phyloP scores from a whole-genome alignment of 1,140 invertebrate genomes.

The Bombyx mandarina region DNA sequence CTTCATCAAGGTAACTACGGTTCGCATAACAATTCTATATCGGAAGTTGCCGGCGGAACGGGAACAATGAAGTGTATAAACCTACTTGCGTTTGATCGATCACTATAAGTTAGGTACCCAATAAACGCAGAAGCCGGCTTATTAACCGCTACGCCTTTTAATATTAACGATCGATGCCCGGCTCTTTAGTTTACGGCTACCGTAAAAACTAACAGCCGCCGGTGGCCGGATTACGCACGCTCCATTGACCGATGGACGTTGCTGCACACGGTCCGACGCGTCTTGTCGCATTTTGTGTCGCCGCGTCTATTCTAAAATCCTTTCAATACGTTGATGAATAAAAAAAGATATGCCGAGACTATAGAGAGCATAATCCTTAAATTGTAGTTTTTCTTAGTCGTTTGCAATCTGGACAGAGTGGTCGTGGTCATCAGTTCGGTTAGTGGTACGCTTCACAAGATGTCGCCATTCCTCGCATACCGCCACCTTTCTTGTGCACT shows the following conservation, averaged over 20 bases:
- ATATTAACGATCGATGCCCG: conserved; percentile 33
- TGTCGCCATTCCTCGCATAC: too few species aligned
- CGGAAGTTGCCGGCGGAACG: conserved; percentile 8
- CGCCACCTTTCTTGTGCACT: too few species aligned
- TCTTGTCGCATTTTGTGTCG: conserved; percentile 17
- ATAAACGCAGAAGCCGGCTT: conserved; percentile 14
- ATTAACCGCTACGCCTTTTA: conserved; percentile 17
- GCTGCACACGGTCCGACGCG: conserved; percentile 28
- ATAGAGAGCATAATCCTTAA: too few species aligned
- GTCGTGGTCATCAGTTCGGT: too few species aligned
- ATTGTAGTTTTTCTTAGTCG: too few species aligned
- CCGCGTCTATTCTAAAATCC: background rate
- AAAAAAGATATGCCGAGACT: too few species aligned
- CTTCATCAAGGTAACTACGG: conserved; percentile 15
- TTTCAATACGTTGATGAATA: too few species aligned
- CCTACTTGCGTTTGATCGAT: conserved; percentile 18
- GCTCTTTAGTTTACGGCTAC: conserved; percentile 34
- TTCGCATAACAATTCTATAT: conserved; percentile 12
- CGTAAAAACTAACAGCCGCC: conserved; percentile 47
- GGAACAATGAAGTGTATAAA: conserved; percentile 14
- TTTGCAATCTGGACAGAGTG: too few species aligned
- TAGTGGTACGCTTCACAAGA: too few species aligned
- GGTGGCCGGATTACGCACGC: conserved; percentile 36
- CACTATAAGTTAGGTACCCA: conserved; percentile 9
- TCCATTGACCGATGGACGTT: conserved; percentile 28